phyloP scores from a whole-genome alignment of 2,888 invertebrate genomes.

The Miltochrista miniata region DNA sequence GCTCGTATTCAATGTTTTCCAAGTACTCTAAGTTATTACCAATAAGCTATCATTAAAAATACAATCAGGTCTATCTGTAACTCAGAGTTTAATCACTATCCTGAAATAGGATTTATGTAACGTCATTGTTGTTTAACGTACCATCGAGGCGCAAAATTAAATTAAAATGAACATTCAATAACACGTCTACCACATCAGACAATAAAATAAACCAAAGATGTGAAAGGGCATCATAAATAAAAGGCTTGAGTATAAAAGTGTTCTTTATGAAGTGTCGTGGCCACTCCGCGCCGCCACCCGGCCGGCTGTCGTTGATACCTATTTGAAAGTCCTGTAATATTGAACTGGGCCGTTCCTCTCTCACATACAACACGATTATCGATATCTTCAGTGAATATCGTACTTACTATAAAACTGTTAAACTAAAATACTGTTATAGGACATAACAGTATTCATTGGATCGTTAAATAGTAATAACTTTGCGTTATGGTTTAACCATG shows the following conservation, averaged over 20 bases:
- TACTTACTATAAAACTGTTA: too few relatives aligned
- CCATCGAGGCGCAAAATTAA: slow-evolving; percentile 18
- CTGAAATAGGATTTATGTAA: not conserved
- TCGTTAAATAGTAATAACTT: not conserved
- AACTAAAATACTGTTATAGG: too few relatives aligned
- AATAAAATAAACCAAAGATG: slow-evolving; percentile 73
- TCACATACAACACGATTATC: slow-evolving; percentile 46
- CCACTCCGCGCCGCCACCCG: slow-evolving; percentile 40
- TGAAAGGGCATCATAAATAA: slow-evolving; percentile 79
- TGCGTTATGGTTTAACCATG: not conserved
- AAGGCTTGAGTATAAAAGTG: slow-evolving; percentile 80
- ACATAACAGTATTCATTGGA: slow-evolving; percentile 4
- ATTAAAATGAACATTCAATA: slow-evolving; percentile 62
- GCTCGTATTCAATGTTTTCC: too few relatives aligned
- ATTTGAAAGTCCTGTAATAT: slow-evolving; percentile 80
- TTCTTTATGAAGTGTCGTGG: slow-evolving; percentile 81
- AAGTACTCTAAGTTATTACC: too few relatives aligned
- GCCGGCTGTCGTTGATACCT: slow-evolving; percentile 74
- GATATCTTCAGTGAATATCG: slow-evolving; percentile 43
- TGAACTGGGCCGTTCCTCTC: slow-evolving; percentile 55
- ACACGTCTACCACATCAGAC: slow-evolving; percentile 55
- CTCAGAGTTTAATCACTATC: too few relatives aligned
- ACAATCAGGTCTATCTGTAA: not conserved
- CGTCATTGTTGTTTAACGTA: slow-evolving; percentile 10
- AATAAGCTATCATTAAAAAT: too few relatives aligned